Conservation (phyloP, 2,797 vertebrate species). For the Acomys russatus region DNA sequence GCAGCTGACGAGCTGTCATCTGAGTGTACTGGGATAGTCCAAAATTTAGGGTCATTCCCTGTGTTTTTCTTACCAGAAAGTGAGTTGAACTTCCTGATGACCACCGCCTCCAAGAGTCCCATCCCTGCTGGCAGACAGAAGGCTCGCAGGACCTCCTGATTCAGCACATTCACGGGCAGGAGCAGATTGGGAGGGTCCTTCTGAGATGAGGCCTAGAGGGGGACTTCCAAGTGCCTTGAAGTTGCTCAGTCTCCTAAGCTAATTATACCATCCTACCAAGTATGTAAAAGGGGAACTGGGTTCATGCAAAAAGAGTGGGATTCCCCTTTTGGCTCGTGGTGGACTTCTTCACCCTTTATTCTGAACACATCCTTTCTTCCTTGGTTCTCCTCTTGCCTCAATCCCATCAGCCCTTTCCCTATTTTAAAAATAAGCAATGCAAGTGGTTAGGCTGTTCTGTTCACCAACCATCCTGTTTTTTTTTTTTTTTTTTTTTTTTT, state of each 20-base stretch:
- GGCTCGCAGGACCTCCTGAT: slow-evolving; percentile 73
- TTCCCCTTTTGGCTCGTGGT: slow-evolving; percentile 80
- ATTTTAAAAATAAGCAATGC: slow-evolving; percentile 61
- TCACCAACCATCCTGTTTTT: neutral
- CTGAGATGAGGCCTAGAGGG: slow-evolving; percentile 78
- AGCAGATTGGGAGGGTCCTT: slow-evolving; percentile 74
- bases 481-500: too few species aligned
- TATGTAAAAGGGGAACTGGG: slow-evolving; percentile 83
- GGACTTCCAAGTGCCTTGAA: slow-evolving; percentile 84
- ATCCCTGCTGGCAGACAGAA: slow-evolving; percentile 70
- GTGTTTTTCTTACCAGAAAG: slow-evolving; percentile 82
- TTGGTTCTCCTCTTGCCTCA: slow-evolving; percentile 62
- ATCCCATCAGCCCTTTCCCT: slow-evolving; percentile 34
- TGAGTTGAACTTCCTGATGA: slow-evolving; percentile 76
- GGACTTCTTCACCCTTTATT: slow-evolving; percentile 72
- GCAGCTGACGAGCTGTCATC: slow-evolving; percentile 34
- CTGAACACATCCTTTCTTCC: slow-evolving; percentile 76
- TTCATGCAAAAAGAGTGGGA: slow-evolving; percentile 81
- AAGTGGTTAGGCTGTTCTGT: slow-evolving; percentile 32
- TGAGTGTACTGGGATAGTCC: slow-evolving; percentile 43
- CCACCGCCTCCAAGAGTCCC: slow-evolving; percentile 77
- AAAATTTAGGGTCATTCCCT: slow-evolving; percentile 82
- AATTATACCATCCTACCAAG: slow-evolving; percentile 75
- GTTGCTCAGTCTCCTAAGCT: slow-evolving; percentile 75
- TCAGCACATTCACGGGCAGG: slow-evolving; percentile 81